Evolutionary conservation across 2,113 vertebrate species (phyloP).

Genomic region (Megatriorchis doriae): DNA sequence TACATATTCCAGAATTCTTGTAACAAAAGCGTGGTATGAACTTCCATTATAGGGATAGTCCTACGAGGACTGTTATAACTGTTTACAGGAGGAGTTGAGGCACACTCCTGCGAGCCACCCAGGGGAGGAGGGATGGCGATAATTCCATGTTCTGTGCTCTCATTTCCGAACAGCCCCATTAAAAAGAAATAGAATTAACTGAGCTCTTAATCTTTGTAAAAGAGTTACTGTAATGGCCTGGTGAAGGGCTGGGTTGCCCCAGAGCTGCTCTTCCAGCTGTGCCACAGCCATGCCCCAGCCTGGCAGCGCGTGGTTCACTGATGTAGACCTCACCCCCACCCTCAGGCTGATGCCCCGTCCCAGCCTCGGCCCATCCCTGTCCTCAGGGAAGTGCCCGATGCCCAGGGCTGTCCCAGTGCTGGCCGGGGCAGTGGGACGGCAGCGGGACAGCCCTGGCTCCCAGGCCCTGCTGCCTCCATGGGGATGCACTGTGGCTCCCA

Average conservation of each 20-base stretch:
- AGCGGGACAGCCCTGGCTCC: background rate
- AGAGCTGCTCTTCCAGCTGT: background rate
- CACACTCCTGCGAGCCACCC: background rate
- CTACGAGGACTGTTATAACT: background rate
- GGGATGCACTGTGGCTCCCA: background rate
- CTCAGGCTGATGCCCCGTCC: background rate
- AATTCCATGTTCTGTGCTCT: background rate
- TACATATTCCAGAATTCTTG: background rate
- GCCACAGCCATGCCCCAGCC: background rate
- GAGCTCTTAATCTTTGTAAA: background rate
- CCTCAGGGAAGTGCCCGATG: too few species aligned
- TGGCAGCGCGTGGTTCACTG: background rate
- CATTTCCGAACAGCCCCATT: background rate
- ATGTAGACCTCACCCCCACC: background rate
- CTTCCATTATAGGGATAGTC: background rate
- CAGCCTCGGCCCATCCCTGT: too few species aligned
- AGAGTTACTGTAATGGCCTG: background rate
- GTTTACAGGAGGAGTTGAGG: background rate
- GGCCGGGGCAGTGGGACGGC: background rate
- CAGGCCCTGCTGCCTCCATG: background rate
- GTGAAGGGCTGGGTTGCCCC: background rate
- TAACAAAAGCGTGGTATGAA: background rate
- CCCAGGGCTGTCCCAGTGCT: background rate
- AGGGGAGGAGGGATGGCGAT: background rate
- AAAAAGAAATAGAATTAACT: background rate